Evolutionary conservation across 2,797 vertebrate species (phyloP).

Genomic region (Mallotus villosus): DNA sequence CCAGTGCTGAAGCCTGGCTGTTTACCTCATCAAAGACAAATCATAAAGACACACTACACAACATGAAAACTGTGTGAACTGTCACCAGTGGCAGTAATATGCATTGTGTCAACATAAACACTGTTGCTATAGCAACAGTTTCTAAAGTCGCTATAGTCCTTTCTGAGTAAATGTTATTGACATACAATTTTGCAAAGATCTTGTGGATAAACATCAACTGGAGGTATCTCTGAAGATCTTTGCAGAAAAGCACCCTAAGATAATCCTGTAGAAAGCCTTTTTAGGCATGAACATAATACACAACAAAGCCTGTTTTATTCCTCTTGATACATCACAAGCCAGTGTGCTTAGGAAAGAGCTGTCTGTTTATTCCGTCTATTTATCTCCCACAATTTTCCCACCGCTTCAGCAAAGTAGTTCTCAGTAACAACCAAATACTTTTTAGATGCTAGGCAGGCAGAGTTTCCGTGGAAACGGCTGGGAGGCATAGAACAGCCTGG

Average conservation of each 20-base stretch:
- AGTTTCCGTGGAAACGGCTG: constrained; percentile 84
- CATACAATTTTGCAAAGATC: neutral
- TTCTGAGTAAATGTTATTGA: neutral
- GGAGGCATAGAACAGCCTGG: constrained; percentile 80
- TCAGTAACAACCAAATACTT: constrained; percentile 89
- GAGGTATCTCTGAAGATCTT: neutral
- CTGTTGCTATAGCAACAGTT: neutral
- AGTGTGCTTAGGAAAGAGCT: constrained; percentile 21
- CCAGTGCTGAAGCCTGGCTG: constrained; percentile 6
- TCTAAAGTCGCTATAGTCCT: neutral
- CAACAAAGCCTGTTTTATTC: constrained; percentile 16
- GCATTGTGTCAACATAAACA: neutral
- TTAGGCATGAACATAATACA: constrained; percentile 1
- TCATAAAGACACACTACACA: constrained; percentile 27
- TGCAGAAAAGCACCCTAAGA: neutral
- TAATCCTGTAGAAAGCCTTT: constrained; percentile 5
- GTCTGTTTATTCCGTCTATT: constrained; percentile 46
- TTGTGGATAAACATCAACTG: neutral
- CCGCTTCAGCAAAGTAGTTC: constrained; percentile 79
- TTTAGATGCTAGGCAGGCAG: constrained; percentile 81
- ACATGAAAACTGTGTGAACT: neutral
- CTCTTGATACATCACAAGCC: constrained; percentile 16
- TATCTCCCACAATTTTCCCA: constrained; percentile 83
- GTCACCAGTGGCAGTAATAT: neutral
- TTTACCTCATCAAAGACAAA: constrained; percentile 55